Conservation (phyloP, 2,888 invertebrate species). For the Geotrupes spiniger region DNA sequence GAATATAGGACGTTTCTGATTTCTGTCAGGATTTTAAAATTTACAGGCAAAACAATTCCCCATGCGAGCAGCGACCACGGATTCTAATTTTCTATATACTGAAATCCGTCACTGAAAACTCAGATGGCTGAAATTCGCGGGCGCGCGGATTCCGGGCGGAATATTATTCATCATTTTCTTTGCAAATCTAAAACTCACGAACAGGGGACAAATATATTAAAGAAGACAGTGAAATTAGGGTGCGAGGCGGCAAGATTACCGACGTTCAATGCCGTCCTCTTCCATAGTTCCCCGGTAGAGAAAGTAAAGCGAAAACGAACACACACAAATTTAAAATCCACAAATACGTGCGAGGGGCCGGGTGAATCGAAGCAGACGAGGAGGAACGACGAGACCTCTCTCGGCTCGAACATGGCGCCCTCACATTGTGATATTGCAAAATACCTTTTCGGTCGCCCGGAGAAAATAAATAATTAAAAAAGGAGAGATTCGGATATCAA, state of each 20-base stretch:
- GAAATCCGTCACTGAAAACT: no score
- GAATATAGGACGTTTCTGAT: no score
- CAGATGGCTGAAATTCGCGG: conserved; percentile 3
- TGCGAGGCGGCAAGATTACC: conserved; percentile 32
- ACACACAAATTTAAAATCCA: conserved; percentile 35
- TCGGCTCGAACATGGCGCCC: conserved; percentile 22
- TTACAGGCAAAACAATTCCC: no score
- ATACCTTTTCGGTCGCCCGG: conserved; percentile 28
- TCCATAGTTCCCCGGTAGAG: conserved; percentile 27
- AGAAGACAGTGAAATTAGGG: conserved; percentile 36
- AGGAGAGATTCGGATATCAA: conserved; percentile 27
- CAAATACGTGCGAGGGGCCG: conserved; percentile 26
- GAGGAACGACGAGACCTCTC: conserved; percentile 29
- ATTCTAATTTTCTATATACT: no score
- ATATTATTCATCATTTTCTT: conserved; percentile 34
- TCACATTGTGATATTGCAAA: conserved; percentile 32
- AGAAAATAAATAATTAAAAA: conserved; percentile 34
- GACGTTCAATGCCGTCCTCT: conserved; percentile 24
- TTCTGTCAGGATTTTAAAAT: no score
- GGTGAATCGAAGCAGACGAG: conserved; percentile 24
- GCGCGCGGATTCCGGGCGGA: conserved; percentile 27
- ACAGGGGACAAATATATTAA: conserved; percentile 34
- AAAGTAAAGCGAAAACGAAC: conserved; percentile 32
- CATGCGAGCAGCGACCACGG: no score
- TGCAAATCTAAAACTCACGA: conserved; percentile 29